Evolutionary conservation across 2,888 invertebrate species (phyloP).

Genomic region (Pachliopta kotzebuea): DNA sequence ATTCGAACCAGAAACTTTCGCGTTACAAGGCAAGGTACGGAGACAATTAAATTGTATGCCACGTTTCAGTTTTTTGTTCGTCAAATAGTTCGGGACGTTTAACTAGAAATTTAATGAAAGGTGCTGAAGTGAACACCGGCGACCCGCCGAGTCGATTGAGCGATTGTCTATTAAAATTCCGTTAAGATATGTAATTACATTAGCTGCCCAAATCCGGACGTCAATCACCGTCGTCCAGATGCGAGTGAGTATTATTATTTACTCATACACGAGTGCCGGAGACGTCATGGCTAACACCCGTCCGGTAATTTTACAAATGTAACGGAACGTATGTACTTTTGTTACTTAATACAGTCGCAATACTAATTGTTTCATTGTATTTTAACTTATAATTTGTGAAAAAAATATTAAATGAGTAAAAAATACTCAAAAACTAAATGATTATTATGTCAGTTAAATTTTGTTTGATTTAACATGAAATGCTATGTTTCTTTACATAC

Average conservation of each 20-base stretch:
- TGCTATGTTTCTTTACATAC: too few relatives aligned
- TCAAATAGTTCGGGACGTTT: conserved; percentile 20
- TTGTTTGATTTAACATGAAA: too few relatives aligned
- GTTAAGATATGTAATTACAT: conserved; percentile 58
- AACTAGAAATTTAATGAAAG: conserved; percentile 30
- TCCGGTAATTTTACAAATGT: conserved; percentile 26
- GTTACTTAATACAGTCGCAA: too few relatives aligned
- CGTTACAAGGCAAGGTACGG: too few relatives aligned
- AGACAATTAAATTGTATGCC: neutral
- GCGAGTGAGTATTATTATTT: conserved; percentile 37
- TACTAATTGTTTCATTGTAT: neutral
- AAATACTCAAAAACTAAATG: too few relatives aligned
- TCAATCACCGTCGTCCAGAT: conserved; percentile 50
- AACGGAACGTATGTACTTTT: conserved; percentile 18
- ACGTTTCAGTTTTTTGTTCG: neutral
- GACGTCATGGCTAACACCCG: conserved; percentile 30
- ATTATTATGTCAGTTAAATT: too few relatives aligned
- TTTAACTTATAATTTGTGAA: too few relatives aligned
- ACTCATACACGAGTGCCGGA: conserved; percentile 32
- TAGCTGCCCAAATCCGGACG: conserved; percentile 53
- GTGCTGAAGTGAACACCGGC: conserved; percentile 31
- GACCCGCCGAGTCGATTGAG: conserved; percentile 39
- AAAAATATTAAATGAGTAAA: too few relatives aligned
- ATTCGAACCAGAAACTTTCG: too few relatives aligned
- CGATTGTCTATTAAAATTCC: conserved; percentile 64